phyloP scores from a whole-genome alignment of 2,888 invertebrate species.

The Standfussiana lucernea region DNA sequence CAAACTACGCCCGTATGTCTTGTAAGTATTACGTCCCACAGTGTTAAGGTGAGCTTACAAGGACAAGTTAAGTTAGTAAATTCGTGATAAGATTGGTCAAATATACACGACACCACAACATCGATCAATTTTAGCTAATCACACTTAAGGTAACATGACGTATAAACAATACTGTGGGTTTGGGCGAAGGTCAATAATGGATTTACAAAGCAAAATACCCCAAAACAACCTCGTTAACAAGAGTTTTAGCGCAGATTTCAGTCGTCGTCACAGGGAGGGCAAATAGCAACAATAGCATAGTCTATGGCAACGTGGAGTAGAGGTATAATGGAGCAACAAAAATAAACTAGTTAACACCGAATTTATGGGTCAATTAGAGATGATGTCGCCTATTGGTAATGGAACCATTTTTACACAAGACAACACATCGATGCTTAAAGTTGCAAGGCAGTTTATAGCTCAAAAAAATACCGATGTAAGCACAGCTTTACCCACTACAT shows the following conservation, averaged over 20 bases:
- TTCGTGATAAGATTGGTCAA: neutral
- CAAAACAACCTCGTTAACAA: neutral
- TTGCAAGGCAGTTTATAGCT: neutral
- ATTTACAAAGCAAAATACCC: neutral
- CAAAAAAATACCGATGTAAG: neutral
- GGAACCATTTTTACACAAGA: neutral
- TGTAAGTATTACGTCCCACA: conserved; percentile 41
- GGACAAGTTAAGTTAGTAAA: neutral
- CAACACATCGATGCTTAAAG: neutral
- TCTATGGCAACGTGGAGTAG: neutral
- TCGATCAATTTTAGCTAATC: neutral
- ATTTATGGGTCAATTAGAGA: neutral
- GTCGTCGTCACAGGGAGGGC: neutral
- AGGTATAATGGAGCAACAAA: neutral
- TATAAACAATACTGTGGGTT: neutral
- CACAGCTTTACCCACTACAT: conserved; percentile 40
- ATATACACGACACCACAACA: neutral
- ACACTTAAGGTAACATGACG: neutral
- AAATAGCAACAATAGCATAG: neutral
- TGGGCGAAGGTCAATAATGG: neutral
- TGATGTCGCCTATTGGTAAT: neutral
- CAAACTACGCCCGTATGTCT: conserved; percentile 63
- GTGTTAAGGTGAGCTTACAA: neutral
- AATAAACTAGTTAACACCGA: neutral
- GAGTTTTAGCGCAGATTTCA: neutral